Conservation (phyloP, 2,888 invertebrate genomes). For the Adelognathus sp. region DNA sequence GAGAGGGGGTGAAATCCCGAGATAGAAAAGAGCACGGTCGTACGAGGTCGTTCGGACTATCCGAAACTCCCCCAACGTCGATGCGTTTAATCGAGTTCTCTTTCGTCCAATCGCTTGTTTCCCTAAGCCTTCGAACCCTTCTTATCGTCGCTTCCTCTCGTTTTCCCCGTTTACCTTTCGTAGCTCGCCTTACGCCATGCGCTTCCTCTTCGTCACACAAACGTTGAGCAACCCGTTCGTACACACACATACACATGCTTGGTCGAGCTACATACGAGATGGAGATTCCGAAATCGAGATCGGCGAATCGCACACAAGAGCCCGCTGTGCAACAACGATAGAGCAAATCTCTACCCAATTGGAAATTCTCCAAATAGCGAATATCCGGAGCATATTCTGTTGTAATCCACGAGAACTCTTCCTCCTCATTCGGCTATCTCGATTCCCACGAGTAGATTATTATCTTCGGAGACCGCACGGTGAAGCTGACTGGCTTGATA, state of each 20-base stretch:
- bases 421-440: slow-evolving; percentile 16
- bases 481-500: not conserved
- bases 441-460: slow-evolving; percentile 30
- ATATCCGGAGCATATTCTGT: slow-evolving; percentile 11
- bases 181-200: not conserved
- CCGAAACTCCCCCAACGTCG: not conserved
- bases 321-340: not conserved
- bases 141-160: slow-evolving; percentile 20
- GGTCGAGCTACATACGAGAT: not conserved
- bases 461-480: not conserved
- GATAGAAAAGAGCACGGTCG: slow-evolving; percentile 13
- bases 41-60: slow-evolving; percentile 33
- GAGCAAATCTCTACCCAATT: slow-evolving; percentile 44
- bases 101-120: slow-evolving; percentile 23
- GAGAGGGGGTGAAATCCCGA: not conserved
- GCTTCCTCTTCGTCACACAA: slow-evolving; percentile 9
- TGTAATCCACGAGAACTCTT: slow-evolving; percentile 6
- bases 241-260: not conserved
- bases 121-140: slow-evolving; percentile 20
- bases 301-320: not conserved
- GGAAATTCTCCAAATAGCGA: slow-evolving; percentile 37
- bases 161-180: not conserved
- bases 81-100: slow-evolving; percentile 35
- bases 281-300: not conserved
- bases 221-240: slow-evolving; percentile 8